These are phyloP conservation scores for Paratrypauchen microcephalus DNA, from an alignment of 2,797 vertebrate species.

Conservation along the genomic window DNA sequence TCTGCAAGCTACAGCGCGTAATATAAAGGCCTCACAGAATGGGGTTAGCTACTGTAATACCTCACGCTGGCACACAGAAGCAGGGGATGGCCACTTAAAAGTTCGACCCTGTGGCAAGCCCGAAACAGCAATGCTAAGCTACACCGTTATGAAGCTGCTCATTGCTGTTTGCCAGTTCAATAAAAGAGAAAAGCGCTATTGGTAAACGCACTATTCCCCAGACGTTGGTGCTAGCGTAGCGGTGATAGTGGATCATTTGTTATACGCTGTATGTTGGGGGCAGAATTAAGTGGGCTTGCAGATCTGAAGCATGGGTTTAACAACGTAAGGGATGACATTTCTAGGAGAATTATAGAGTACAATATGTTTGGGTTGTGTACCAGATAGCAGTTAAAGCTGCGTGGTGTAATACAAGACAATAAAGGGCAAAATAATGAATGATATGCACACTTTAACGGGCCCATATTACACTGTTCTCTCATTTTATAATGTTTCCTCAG, in stretches of 20 bases:
- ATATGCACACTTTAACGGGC: no score
- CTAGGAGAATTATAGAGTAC: neutral
- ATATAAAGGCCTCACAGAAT: conserved; percentile 61
- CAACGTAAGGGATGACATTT: neutral
- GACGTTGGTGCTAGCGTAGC: neutral
- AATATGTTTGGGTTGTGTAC: neutral
- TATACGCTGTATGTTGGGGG: neutral
- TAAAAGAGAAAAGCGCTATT: conserved; percentile 17
- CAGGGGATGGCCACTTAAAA: conserved; percentile 66
- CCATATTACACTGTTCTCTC: no score
- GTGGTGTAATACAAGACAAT: neutral
- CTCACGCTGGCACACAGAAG: conserved; percentile 61
- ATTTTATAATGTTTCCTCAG: no score
- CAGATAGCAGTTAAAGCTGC: neutral
- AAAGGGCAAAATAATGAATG: no score
- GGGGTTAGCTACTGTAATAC: conserved; percentile 51
- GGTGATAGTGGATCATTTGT: neutral
- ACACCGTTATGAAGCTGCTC: conserved; percentile 50
- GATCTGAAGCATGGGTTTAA: neutral
- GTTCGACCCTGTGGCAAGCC: conserved; percentile 58
- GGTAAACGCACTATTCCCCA: neutral
- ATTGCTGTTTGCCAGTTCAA: conserved; percentile 37
- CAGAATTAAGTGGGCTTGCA: neutral
- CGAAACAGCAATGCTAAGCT: conserved; percentile 39
- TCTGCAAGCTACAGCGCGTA: conserved; percentile 37